Percentiles rank a stretch among this genome's conserved stretches.
These are phyloP conservation scores for Arion vulgaris DNA, from an alignment of 1,140 invertebrate genomes.

Conservation along the genomic window DNA sequence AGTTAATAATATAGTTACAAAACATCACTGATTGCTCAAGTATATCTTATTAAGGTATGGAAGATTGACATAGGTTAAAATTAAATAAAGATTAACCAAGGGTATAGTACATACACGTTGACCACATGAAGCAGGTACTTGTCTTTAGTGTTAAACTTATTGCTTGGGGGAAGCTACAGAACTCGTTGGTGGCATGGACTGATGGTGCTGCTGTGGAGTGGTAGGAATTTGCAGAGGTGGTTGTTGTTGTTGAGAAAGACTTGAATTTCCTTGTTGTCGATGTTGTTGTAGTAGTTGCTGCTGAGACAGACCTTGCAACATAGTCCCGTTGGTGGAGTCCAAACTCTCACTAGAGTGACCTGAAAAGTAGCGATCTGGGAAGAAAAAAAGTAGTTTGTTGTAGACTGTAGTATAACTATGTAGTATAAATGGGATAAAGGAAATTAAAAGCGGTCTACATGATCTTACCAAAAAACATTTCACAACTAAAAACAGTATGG, in stretches of 20 bases:
- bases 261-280: conserved; percentile 2
- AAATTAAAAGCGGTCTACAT: not conserved
- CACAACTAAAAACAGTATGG: too few species aligned
- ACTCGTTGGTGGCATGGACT: not conserved
- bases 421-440: not conserved
- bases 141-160: not conserved
- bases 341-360: conserved; percentile 59
- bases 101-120: not conserved
- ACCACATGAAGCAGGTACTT: not conserved
- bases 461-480: not conserved
- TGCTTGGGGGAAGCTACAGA: conserved; percentile 3
- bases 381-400: conserved; percentile 42
- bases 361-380: conserved; percentile 65
- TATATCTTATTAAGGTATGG: not conserved
- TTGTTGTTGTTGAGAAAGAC: conserved; percentile 11
- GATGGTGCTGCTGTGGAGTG: conserved; percentile 11
- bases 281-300: not conserved
- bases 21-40: not conserved
- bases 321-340: conserved; percentile 46
- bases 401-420: too few species aligned
- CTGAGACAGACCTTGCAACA: not conserved
- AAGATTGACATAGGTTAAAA: too few species aligned
- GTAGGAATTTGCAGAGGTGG: not conserved
- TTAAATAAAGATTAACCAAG: not conserved
- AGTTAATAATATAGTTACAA: not conserved